Base-by-base conservation (phyloP, 1,140 invertebrate species). In the Centruroides vittatus region DNA sequence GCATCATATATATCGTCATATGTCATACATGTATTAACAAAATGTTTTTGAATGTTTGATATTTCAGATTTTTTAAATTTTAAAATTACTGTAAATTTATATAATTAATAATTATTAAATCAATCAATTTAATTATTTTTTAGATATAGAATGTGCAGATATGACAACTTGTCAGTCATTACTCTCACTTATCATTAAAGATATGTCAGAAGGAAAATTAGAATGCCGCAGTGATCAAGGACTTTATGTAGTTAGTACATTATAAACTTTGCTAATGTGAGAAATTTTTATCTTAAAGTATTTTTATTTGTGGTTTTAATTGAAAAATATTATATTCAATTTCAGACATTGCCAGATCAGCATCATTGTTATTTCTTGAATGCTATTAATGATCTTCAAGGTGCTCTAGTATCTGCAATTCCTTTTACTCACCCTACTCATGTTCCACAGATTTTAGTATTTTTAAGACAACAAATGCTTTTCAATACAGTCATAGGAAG, bases 281-380 rank as follows among this genome's bases (percentile, higher is more conserved):
- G 8, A 23, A 23, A n/a, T 49, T 49, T 49, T 11, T 11, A 49
- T 49, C 48, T n/a, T n/a, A 49, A 11, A 11, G 4, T n/a, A 10
- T 51, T 51, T 51, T 13, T 11, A 34, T 1, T 8, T 51, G 8
- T 51, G 12, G 8, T 13, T 10, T 51, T 13, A 51, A 13, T 5
- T 51, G 50, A 51, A 51, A n/a, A 51, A 10, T n/a, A 51, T 13
- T 51, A 5, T 41, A 41, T 41, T 6, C 41, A 41, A 1, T 41
- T 41, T 41, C 36, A 65, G 64, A 62, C 61, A 86, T 76, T 96
- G 36, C 89, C 90, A 0, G 92, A 94, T 70, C 92, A 96, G 70
- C 84, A 85, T 47, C 93, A 98, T 72, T 91, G 89, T 70, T 97
- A 95, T 72, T 92, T 91, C 72, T 81, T 97, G 75, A 93, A 91